Evolutionary conservation across 2,888 invertebrate genomes (phyloP).

Genomic region (Ichneumon xanthorius): DNA sequence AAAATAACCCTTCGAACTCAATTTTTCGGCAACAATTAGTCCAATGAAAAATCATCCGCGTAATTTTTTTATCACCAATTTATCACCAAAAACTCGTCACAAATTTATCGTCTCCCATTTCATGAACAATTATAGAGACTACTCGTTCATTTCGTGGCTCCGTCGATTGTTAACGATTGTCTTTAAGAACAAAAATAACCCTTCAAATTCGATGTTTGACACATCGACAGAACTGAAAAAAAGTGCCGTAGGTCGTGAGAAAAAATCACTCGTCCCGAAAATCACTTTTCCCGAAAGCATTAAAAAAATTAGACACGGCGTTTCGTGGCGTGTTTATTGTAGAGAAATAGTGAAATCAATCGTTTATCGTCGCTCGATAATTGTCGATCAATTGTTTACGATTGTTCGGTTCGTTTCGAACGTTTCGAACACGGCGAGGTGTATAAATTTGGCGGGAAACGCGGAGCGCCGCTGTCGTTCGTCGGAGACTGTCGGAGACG

Average conservation of each 20-base stretch:
- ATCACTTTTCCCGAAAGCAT: background rate
- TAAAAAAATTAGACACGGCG: background rate
- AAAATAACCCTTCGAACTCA: background rate
- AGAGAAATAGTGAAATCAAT: background rate
- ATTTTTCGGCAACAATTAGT: background rate
- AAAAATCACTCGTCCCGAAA: background rate
- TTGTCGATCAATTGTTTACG: background rate
- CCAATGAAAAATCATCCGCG: background rate
- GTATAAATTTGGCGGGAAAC: conserved; percentile 42
- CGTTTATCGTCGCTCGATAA: background rate
- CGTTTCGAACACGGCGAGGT: conserved; percentile 14
- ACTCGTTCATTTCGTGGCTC: background rate
- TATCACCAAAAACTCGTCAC: background rate
- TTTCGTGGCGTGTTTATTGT: background rate
- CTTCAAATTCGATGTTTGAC: background rate
- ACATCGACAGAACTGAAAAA: background rate
- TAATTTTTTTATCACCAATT: background rate
- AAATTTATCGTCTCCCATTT: background rate
- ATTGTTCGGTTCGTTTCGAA: conserved; percentile 3
- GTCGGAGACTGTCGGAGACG: too few species aligned
- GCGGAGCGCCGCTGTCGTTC: conserved; percentile 10
- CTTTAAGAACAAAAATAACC: background rate
- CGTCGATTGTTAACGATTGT: background rate
- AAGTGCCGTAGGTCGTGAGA: background rate
- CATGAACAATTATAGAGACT: background rate